Base-by-base conservation (phyloP, 2,113 vertebrate genomes). In the Oophaga pumilio region DNA sequence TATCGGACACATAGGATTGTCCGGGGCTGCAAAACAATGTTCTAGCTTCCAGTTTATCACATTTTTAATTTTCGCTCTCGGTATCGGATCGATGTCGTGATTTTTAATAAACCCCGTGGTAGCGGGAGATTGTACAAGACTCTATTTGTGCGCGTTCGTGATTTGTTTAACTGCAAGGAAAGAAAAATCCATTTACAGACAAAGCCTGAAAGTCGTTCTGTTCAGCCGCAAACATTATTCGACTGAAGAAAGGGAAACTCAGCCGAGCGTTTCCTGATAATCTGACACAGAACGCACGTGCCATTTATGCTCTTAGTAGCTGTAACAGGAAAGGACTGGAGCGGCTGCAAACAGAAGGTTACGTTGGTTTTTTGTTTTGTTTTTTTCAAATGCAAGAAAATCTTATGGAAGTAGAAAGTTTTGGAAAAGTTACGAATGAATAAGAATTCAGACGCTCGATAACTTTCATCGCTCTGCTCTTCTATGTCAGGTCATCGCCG, bases 211-310 rank as follows among this genome's bases (percentile, higher is more conserved):
- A 33, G 57, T 62, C 79, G 57, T 43, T 33, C 26, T 28, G 26
- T 18, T 43, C 49, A 43, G 28, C 79, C 56, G 79, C 53, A 6
- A 22, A 59, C 78, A 59, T 57, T 22, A 62, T 81, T 49, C 53
- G 50, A 59, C 57, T 10, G 8, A 1, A 12, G 24, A 59, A 64
- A 81, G 33, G 17, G n/a, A 64, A 59, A 49, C 26, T 6, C 79
- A 81, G 59, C 64, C 57, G 49, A 62, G 79, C 79, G 14, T 81
- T 18, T 20, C 79, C 9, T 81, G 79, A 59, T 81, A 81, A 81
- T 62, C 57, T 33, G 57, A 81, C 53, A 56, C 57, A 28, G 79
- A 62, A 81, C 56, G 53, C 76, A 57, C 56, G 22, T 26, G 76
- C 76, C 53, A 78, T 78, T 78, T 26, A 78, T 53, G 76, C 52